Evolutionary conservation across 1,140 invertebrate species (phyloP), one percentile per base, ranked within the genome.

Genomic region (Drosophila suzukii): DNA sequence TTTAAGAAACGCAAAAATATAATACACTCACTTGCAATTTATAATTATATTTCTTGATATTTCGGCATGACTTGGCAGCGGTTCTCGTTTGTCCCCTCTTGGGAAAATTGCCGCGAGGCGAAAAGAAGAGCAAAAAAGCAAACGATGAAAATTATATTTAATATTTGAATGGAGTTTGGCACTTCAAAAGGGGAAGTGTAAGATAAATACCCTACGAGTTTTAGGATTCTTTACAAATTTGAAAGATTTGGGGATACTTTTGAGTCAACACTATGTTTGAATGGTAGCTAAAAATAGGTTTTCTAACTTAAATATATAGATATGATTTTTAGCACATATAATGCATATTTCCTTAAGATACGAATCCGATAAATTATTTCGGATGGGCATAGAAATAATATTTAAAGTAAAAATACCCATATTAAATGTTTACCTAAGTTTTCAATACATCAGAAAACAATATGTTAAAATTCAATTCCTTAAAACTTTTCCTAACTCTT

Each of bases 11-110:
- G 38, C 53, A 59, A 34, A 30, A 50, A 50, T 57, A 58, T 32
- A 51, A 78, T 53, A 81, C 39, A 61, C 58, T 49, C 59, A 30
- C 58, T 58, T 70, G 73, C 49, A 65, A 66, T 75, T 83, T 68
- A 68, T 65, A 75, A 67, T 76, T 63, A 49, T 54, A 49, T 63
- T 46, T 51, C 20, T 59, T 51, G 38, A 44, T 30, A 36, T 62
- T 54, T 62, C 20, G 12, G 46, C 50, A 32, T 13, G 38, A 55
- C 55, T 54, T 24, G 67, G n/a, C 49, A 61, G 57, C 41, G 34
- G 51, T 1, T 41, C 12, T 46, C 55, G 36, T 56, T 56, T 27
- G 49, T 24, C 47, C 38, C 34, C 20, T 41, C 57, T 34, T 15
- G 43, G 15, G 38, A 4, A 32, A n/a, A 43, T 8, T 34, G 46